Evolutionary conservation across 2,888 invertebrate genomes (phyloP).

Genomic region (Atrina japonica): DNA sequence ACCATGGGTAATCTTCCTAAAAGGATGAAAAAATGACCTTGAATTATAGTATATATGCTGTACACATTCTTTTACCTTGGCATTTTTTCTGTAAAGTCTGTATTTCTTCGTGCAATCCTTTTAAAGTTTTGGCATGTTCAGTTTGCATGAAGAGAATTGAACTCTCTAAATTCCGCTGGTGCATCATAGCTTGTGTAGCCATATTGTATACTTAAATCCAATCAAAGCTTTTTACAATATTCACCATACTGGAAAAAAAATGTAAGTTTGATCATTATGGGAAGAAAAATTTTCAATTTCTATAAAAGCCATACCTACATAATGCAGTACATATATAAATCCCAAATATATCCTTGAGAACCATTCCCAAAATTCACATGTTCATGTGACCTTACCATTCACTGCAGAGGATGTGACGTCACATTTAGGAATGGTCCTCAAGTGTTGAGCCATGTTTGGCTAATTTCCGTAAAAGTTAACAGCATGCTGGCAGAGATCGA

Average conservation of each 20-base stretch:
- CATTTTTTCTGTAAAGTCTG: conserved; percentile 77
- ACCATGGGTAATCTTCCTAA: too few species aligned
- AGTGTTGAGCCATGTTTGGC: too few species aligned
- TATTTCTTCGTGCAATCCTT: conserved; percentile 78
- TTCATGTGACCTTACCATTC: too few species aligned
- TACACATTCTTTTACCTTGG: conserved; percentile 63
- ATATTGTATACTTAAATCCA: conserved; percentile 44
- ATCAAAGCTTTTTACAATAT: too few species aligned
- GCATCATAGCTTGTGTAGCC: conserved; percentile 69
- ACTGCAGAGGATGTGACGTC: too few species aligned
- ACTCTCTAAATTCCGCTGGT: conserved; percentile 75
- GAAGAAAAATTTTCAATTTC: too few species aligned
- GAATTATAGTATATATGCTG: background rate
- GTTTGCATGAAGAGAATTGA: conserved; percentile 78
- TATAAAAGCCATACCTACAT: too few species aligned
- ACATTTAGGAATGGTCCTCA: too few species aligned
- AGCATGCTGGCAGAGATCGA: too few species aligned
- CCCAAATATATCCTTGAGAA: background rate
- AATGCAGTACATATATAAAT: background rate
- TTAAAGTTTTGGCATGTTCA: conserved; percentile 77
- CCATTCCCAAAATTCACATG: too few species aligned
- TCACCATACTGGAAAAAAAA: background rate
- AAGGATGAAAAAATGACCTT: too few species aligned
- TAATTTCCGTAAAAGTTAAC: too few species aligned
- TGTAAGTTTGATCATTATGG: background rate